Evolutionary conservation across 2,797 vertebrate genomes (phyloP), one percentile per base, ranked within the genome.

Genomic region (Artibeus jamaicensis): DNA sequence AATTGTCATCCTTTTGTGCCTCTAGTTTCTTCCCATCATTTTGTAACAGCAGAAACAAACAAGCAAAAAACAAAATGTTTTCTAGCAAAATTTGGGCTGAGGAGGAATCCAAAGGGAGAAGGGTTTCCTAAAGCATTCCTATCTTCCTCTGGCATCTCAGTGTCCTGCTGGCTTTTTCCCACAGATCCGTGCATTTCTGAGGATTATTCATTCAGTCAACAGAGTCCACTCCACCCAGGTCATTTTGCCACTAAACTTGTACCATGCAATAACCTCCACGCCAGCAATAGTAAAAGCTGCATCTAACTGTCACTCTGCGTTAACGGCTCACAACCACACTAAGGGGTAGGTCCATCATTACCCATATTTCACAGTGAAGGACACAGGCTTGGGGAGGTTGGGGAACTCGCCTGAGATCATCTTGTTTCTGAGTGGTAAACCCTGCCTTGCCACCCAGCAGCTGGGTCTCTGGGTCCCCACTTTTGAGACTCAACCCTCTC

Each of bases 21-120:
- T 92, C 65, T 55, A 5, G 34, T 57, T 93, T 92, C 34, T 94
- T 62, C 42, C 7, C 15, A n/a, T 70, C 16, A 11, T 16, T 68
- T 86, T 90, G 87, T 15, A 67, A 81, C 65, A 86, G 24, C 29
- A 50, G 77, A 88, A 92, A 59, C 22, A 53, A 89, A 76, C 4
- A 42, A 79, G 32, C 8, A 21, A 26, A 39, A n/a, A 39, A 44
- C 55, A 32, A 57, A 29, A 48, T 12, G 9, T n/a, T 93, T 79
- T 73, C 44, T n/a, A 67, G 48, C 32, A 5, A 77, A 68, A 5
- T 44, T 19, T 62, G 29, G 1, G 11, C 34, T 37, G 16, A 82
- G 39, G 32, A 10, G 26, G 42, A 32, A 24, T 3, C 24, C 44
- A 22, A 34, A 34, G 74, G 32, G 3, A 59, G 55, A 83, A n/a